phyloP scores from a whole-genome alignment of 2,113 vertebrate species.

The Oncorhynchus nerka region DNA sequence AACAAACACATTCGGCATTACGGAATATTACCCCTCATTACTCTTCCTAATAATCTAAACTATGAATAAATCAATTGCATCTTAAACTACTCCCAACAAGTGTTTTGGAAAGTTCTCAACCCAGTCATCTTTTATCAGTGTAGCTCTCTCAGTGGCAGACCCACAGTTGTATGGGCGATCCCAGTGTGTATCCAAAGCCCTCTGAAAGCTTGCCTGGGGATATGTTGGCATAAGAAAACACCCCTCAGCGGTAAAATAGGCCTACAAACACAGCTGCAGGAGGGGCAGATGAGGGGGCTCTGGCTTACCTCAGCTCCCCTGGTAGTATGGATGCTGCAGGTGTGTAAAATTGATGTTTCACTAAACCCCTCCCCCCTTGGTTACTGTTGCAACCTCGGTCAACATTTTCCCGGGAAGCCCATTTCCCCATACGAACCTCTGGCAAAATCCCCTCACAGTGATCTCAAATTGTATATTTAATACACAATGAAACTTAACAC shows the following conservation, averaged over 20 bases:
- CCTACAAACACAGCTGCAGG: neutral
- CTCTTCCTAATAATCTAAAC: neutral
- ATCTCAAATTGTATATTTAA: too few relatives aligned
- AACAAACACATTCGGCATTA: slow-evolving; percentile 5
- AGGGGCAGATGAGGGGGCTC: neutral
- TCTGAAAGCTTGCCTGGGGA: slow-evolving; percentile 47
- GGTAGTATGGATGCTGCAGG: neutral
- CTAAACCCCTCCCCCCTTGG: too few relatives aligned
- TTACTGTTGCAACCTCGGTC: too few relatives aligned
- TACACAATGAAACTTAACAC: too few relatives aligned
- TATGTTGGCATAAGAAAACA: slow-evolving; percentile 38
- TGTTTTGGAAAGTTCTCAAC: slow-evolving; percentile 1
- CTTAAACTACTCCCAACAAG: neutral
- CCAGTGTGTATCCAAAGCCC: slow-evolving; percentile 41
- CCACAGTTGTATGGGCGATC: slow-evolving; percentile 36
- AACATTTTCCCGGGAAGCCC: too few relatives aligned
- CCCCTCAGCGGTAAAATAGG: slow-evolving; percentile 19
- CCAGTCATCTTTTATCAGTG: neutral
- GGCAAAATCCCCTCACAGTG: too few relatives aligned
- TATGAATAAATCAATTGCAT: neutral
- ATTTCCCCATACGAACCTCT: too few relatives aligned
- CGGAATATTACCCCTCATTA: neutral
- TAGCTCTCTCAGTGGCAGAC: neutral
- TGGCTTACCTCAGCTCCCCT: neutral
- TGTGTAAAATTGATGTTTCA: too few relatives aligned